These are phyloP conservation scores for Mobula birostris DNA, from an alignment of 2,113 vertebrate genomes.

Conservation along the genomic window DNA sequence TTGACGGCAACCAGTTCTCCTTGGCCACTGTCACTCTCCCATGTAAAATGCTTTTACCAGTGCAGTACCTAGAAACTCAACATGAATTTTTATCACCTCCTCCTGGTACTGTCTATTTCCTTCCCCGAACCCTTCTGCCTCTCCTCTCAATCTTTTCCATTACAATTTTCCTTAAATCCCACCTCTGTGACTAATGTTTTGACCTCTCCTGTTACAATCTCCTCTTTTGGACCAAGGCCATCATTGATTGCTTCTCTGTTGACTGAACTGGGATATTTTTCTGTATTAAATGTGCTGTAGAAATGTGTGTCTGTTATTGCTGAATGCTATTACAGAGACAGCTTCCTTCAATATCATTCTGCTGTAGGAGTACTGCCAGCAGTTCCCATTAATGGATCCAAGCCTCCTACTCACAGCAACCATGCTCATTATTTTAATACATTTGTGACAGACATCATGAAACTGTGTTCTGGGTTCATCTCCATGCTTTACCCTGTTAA, in stretches of 20 bases:
- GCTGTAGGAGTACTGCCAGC: neutral
- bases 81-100: neutral
- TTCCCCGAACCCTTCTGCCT: neutral
- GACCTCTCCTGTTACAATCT: neutral
- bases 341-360: neutral
- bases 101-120: neutral
- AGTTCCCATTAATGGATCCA: slow-evolving; percentile 3
- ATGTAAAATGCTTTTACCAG: no score
- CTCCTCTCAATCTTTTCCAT: neutral
- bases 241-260: neutral
- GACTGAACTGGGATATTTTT: neutral
- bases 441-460: neutral
- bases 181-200: neutral
- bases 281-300: neutral
- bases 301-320: neutral
- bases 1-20: no score
- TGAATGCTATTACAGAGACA: neutral
- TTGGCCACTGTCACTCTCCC: no score
- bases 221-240: neutral
- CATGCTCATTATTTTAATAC: neutral
- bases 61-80: neutral
- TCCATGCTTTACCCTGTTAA: neutral
- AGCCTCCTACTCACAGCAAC: neutral
- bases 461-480: neutral
- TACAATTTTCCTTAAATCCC: neutral